A percentile compares a stretch with the other conserved stretches of the same genome.
Conservation (phyloP, 2,113 vertebrate species). For the Microtus oregoni region DNA sequence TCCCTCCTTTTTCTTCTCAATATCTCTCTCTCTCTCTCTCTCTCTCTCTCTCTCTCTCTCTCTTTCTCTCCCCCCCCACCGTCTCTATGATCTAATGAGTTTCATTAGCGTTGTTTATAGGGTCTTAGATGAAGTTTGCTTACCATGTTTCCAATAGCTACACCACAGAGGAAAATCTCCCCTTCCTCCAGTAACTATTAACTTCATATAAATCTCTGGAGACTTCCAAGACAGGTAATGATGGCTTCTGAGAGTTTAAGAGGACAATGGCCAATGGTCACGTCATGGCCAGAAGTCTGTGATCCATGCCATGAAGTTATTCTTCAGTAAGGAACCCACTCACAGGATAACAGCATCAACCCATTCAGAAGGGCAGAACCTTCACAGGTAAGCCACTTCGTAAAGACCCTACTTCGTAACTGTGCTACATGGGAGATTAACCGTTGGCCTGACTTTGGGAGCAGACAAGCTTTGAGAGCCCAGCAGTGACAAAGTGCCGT, state of each 20-base stretch:
- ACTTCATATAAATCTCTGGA: not conserved
- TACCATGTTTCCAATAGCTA: not conserved
- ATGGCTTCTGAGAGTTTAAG: not conserved
- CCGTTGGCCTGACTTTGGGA: not conserved
- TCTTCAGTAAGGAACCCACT: not conserved
- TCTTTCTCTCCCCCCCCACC: accelerated
- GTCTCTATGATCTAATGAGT: not conserved
- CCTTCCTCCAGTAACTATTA: not conserved
- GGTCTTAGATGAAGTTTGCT: not conserved
- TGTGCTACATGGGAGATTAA: not conserved
- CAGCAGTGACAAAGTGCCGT: too few relatives aligned
- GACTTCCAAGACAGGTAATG: not conserved
- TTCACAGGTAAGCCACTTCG: not conserved
- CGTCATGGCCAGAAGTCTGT: not conserved
- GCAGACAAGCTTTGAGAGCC: not conserved
- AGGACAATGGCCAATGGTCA: not conserved
- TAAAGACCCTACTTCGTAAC: not conserved
- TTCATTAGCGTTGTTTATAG: not conserved
- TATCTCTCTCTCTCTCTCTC: too few relatives aligned
- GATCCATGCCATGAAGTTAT: too few relatives aligned
- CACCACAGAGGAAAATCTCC: not conserved
- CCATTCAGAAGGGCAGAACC: not conserved
- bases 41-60: accelerated
- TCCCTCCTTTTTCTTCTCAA: too few relatives aligned
- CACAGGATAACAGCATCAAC: not conserved